These are phyloP conservation scores for Philaethria dido DNA, from an alignment of 2,888 invertebrate genomes.

Conservation along the genomic window DNA sequence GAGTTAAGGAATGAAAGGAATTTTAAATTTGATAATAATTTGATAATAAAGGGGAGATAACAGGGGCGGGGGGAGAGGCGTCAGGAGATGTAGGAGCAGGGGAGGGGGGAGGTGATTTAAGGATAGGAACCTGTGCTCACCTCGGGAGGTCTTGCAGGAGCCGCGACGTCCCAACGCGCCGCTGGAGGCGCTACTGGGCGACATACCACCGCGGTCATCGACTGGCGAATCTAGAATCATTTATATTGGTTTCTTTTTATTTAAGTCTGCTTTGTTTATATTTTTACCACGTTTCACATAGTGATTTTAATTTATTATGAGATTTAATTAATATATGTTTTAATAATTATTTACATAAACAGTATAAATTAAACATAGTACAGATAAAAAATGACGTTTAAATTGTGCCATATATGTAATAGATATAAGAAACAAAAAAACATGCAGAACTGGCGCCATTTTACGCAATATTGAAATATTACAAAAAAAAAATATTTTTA, in stretches of 20 bases:
- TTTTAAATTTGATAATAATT: neutral
- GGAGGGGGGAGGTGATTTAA: too few relatives aligned
- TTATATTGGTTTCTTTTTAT: neutral
- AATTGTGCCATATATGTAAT: too few relatives aligned
- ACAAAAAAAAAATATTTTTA: too few relatives aligned
- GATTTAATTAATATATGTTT: too few relatives aligned
- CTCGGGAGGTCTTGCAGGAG: constrained; percentile 94
- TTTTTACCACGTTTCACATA: neutral
- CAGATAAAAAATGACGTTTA: too few relatives aligned
- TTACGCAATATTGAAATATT: neutral
- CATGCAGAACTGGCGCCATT: neutral
- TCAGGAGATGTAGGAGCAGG: too few relatives aligned
- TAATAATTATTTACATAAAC: too few relatives aligned
- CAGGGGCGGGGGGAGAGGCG: too few relatives aligned
- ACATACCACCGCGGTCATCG: constrained; percentile 90
- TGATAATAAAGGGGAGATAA: neutral
- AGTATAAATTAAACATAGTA: too few relatives aligned
- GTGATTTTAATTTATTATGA: too few relatives aligned
- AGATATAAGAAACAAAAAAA: too few relatives aligned
- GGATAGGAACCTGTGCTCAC: constrained; percentile 75
- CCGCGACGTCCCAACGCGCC: constrained; percentile 91
- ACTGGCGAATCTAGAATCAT: constrained; percentile 86
- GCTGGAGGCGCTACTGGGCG: constrained; percentile 87
- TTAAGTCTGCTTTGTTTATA: neutral
- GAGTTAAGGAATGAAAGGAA: neutral